Percentiles rank a stretch among this genome's conserved stretches.
Evolutionary conservation across 2,888 invertebrate species (phyloP).

Genomic region (Acrocyrtus sp.): DNA sequence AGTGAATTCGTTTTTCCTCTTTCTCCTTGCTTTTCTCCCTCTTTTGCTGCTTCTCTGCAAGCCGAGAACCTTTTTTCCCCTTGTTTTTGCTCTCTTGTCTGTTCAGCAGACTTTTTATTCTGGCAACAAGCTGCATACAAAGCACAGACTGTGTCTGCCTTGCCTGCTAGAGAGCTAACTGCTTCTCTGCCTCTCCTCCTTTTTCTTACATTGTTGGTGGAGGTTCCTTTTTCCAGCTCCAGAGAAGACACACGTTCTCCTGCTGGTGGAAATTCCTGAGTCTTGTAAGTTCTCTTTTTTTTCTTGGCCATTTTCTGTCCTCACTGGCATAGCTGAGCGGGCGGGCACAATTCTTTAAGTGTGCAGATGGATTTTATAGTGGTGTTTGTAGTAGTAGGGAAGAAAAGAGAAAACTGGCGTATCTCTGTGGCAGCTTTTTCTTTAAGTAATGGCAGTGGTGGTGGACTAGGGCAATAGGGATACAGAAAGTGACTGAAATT

Average conservation of each 20-base stretch:
- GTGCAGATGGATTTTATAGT: background rate
- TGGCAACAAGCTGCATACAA: background rate
- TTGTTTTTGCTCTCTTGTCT: background rate
- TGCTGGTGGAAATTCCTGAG: conserved; percentile 19
- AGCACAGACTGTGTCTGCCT: background rate
- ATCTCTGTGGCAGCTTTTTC: background rate
- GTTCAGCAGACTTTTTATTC: background rate
- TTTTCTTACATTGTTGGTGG: background rate
- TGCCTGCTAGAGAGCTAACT: background rate
- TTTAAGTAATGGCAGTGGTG: too few relatives aligned
- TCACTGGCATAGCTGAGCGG: too few relatives aligned
- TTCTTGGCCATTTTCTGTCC: too few relatives aligned
- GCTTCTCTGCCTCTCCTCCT: conserved; percentile 6
- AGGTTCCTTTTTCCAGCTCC: background rate
- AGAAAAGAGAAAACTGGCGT: background rate
- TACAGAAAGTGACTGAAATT: background rate
- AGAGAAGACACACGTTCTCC: conserved; percentile 1
- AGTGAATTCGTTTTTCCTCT: conserved; percentile 8
- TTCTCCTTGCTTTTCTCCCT: conserved; percentile 7
- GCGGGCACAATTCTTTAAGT: too few relatives aligned
- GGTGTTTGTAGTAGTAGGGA: background rate
- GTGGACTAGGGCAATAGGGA: background rate
- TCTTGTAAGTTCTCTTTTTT: too few relatives aligned
- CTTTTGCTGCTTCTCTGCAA: conserved; percentile 7
- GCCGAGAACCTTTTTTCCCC: background rate